Conservation (phyloP, 2,797 vertebrate genomes). For the Chrysolophus pictus region DNA sequence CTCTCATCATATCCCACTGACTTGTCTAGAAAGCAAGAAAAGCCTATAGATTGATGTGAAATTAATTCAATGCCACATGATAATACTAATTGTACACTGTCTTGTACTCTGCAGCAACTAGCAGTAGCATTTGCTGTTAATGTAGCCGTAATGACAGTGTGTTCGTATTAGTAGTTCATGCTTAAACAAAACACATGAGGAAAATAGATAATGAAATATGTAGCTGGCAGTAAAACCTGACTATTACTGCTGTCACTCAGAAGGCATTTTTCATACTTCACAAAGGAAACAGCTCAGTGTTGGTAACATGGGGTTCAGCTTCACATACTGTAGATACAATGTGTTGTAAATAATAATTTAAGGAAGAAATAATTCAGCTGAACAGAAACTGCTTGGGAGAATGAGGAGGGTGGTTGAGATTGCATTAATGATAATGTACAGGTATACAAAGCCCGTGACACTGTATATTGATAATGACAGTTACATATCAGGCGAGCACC, state of each 20-base stretch:
- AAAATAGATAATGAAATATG: background rate
- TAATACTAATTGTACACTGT: conserved; percentile 1
- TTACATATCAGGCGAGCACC: background rate
- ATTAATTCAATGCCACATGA: conserved; percentile 1
- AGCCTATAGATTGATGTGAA: conserved; percentile 1
- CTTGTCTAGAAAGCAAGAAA: background rate
- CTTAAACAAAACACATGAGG: background rate
- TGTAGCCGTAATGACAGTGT: background rate
- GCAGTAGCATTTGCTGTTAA: conserved; percentile 17
- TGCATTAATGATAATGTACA: background rate
- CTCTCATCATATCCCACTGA: background rate
- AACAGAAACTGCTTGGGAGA: background rate
- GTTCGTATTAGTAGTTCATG: background rate
- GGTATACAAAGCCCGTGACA: background rate
- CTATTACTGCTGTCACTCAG: background rate
- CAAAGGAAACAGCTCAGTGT: background rate
- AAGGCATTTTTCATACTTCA: background rate
- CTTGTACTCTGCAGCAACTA: background rate
- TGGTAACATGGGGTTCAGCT: background rate
- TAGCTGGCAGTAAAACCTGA: background rate
- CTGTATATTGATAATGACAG: background rate
- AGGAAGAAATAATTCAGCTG: background rate
- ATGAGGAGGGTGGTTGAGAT: background rate
- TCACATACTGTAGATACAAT: background rate
- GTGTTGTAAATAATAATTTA: background rate